These are phyloP conservation scores for Yponomeuta malinellus DNA, from an alignment of 2,888 invertebrate species.

Conservation along the genomic window DNA sequence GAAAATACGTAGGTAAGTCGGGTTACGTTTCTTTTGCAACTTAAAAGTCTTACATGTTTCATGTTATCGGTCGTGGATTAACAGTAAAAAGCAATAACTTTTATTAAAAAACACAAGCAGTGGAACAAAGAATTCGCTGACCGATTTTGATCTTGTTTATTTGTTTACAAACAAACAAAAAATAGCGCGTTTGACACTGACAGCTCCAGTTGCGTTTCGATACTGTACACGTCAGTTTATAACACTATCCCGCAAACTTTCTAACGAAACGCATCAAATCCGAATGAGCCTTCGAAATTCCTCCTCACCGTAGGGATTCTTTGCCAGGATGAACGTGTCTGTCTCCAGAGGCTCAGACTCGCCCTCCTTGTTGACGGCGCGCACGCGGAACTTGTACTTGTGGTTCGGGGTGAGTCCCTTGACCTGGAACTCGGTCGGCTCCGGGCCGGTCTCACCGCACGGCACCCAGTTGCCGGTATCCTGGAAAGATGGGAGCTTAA, in stretches of 20 bases:
- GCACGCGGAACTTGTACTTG: slow-evolving; percentile 98
- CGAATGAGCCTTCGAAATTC: slow-evolving; percentile 6
- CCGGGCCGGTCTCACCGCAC: slow-evolving; percentile 92
- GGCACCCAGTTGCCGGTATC: slow-evolving; percentile 98
- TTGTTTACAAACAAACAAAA: not conserved
- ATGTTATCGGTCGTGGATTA: not conserved
- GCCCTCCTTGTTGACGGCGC: slow-evolving; percentile 97
- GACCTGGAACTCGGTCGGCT: slow-evolving; percentile 88
- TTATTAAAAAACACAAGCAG: too few species aligned
- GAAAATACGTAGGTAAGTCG: not conserved
- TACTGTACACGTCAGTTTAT: not conserved
- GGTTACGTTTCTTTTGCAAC: not conserved
- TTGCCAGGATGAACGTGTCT: slow-evolving; percentile 90
- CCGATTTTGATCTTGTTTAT: not conserved
- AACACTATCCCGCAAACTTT: not conserved
- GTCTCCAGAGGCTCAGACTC: slow-evolving; percentile 97
- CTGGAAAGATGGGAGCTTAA: slow-evolving; percentile 28
- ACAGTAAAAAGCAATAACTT: too few species aligned
- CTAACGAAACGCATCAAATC: not conserved
- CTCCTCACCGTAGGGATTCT: slow-evolving; percentile 93
- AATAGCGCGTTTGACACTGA: not conserved
- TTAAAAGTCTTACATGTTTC: not conserved
- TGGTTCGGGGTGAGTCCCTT: slow-evolving; percentile 94
- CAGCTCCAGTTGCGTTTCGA: not conserved
- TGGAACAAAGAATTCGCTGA: not conserved